Base-by-base conservation (phyloP, 2,797 vertebrate species). In the Pantherophis vulpinus region DNA sequence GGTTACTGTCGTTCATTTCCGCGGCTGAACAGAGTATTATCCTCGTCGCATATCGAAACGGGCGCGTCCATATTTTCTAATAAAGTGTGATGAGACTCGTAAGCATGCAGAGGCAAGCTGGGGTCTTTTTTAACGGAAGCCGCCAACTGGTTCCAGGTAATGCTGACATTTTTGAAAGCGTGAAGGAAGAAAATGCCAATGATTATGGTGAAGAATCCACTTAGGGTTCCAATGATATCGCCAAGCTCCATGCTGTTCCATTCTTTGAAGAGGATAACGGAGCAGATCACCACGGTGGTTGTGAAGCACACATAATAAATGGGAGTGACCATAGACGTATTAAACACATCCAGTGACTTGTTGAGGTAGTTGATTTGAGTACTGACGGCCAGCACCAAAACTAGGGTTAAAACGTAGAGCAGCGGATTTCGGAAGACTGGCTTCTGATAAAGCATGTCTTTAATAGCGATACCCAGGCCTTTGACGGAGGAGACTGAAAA, bases 291-390 rank as follows among this genome's bases (percentile, higher is more conserved):
- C 86, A 98, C 98, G 0, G 95, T 97, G 0, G 96, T 98, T 0
- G 98, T 98, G 95, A 98, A 98, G 93, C 97, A 97, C 16, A 98
- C 98, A 0, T 98, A 98, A 86, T 98, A 98, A 95, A 98, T 97
- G 27, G 98, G 98, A 2, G 98, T 98, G 95, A 98, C 98, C 0
- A 98, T 94, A 87, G 98, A 98, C 0, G 98, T 98, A 91, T 97
- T 98, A 90, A 98, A 98, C 13, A 97, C 86, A 0, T 98, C 98
- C 95, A 98, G 86, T 0, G 98, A 98, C 96, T 98, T 98, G 96
- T 98, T 98, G 96, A 98, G 98, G 92, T 98, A 98, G 96, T 96
- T 98, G 91, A 98, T 98, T 96, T 98, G 98, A 29, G 96, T 98
- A 10, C 95, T 95, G 89, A 98, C 96, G 1, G 98, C 98, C 5